phyloP scores from a whole-genome alignment of 2,888 invertebrate genomes.

The Charanyca ferruginea region DNA sequence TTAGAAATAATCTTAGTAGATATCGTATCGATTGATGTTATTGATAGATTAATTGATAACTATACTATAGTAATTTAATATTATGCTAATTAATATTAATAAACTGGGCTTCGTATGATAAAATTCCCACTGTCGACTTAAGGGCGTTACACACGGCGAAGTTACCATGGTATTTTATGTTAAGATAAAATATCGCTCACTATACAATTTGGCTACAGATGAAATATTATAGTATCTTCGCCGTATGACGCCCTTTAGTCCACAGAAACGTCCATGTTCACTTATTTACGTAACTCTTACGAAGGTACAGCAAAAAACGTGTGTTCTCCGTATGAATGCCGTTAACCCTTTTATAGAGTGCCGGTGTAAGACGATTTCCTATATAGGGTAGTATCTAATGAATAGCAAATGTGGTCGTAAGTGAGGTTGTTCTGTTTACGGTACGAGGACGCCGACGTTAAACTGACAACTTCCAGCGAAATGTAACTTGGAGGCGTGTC shows the following conservation, averaged over 20 bases:
- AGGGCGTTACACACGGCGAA: too few species aligned
- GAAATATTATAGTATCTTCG: too few species aligned
- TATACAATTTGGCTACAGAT: too few species aligned
- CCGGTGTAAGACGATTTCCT: slow-evolving; percentile 78
- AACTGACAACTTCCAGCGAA: slow-evolving; percentile 68
- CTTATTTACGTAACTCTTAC: slow-evolving; percentile 78
- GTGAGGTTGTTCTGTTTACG: slow-evolving; percentile 76
- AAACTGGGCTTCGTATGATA: slow-evolving; percentile 2
- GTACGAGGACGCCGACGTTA: slow-evolving; percentile 67
- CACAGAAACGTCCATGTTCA: slow-evolving; percentile 54
- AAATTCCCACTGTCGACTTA: slow-evolving; percentile 24
- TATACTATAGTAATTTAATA: background rate
- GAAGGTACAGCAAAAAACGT: slow-evolving; percentile 73
- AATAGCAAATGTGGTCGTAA: slow-evolving; percentile 83
- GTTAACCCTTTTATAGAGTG: slow-evolving; percentile 76
- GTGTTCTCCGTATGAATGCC: slow-evolving; percentile 73
- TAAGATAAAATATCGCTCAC: too few species aligned
- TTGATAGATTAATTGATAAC: slow-evolving; percentile 18
- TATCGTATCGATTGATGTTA: slow-evolving; percentile 15
- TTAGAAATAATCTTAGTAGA: background rate
- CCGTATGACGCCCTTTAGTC: too few species aligned
- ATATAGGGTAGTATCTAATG: slow-evolving; percentile 84
- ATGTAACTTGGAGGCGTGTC: slow-evolving; percentile 54
- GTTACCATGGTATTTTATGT: too few species aligned
- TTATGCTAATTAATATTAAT: slow-evolving; percentile 13